Evolutionary conservation across 1,140 invertebrate species (phyloP).

Genomic region (Thaumetopoea pityocampa): DNA sequence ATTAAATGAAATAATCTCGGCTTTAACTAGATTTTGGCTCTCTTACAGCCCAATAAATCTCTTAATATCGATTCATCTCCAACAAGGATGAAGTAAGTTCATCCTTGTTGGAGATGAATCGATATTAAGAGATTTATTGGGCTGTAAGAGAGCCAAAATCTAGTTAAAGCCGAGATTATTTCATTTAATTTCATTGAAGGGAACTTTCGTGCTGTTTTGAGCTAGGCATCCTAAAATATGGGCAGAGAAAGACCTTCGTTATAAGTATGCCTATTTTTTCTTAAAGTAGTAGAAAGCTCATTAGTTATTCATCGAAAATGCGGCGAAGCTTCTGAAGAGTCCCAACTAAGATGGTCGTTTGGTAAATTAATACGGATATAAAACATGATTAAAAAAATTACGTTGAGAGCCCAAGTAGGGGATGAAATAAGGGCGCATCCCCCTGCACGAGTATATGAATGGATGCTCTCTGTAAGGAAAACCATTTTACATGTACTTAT

Average conservation of each 20-base stretch:
- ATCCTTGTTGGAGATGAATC: no score
- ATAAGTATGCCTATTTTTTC: slow-evolving; percentile 16
- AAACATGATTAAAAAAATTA: slow-evolving; percentile 75
- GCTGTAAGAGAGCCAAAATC: no score
- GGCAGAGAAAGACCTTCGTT: slow-evolving; percentile 20
- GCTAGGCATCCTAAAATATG: slow-evolving; percentile 3
- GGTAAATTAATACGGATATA: slow-evolving; percentile 73
- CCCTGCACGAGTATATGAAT: slow-evolving; percentile 44
- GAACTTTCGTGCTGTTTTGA: no score
- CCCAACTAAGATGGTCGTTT: slow-evolving; percentile 59
- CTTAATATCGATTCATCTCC: no score
- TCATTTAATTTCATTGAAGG: no score
- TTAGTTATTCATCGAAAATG: slow-evolving; percentile 70
- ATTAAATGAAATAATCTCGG: no score
- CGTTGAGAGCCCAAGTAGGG: slow-evolving; percentile 49
- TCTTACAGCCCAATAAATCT: no score
- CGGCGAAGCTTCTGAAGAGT: slow-evolving; percentile 47
- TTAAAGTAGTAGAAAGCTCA: slow-evolving; percentile 32
- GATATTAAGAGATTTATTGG: no score
- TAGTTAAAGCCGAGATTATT: no score
- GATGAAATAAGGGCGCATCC: slow-evolving; percentile 49
- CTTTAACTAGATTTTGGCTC: no score
- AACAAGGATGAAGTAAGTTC: no score
- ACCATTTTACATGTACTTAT: slow-evolving; percentile 20
- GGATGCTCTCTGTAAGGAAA: slow-evolving; percentile 49